phyloP scores from a whole-genome alignment of 2,888 invertebrate species.

The Pterostichus niger region DNA sequence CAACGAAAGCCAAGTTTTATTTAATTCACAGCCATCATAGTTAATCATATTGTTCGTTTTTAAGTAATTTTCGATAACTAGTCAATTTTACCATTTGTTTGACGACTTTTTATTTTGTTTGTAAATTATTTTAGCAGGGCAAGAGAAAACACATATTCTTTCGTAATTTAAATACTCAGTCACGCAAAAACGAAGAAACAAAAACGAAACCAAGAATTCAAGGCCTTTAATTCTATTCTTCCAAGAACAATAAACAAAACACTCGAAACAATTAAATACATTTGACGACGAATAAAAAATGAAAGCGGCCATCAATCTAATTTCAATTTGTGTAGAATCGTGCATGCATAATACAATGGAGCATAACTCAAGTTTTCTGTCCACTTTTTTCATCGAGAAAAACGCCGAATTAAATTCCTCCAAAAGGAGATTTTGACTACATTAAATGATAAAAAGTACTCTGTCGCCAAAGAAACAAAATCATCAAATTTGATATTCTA shows the following conservation, averaged over 20 bases:
- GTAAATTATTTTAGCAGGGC: not conserved
- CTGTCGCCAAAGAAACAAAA: not conserved
- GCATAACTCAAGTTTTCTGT: slow-evolving; percentile 56
- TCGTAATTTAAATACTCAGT: slow-evolving; percentile 27
- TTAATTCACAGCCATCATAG: too few species aligned
- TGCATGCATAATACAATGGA: slow-evolving; percentile 71
- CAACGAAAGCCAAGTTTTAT: too few species aligned
- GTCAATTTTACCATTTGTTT: too few species aligned
- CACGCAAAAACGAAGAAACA: slow-evolving; percentile 29
- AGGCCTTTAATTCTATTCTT: slow-evolving; percentile 59
- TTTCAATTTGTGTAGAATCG: slow-evolving; percentile 70
- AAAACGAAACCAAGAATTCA: slow-evolving; percentile 47
- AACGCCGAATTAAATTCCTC: slow-evolving; percentile 49
- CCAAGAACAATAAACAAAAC: slow-evolving; percentile 66
- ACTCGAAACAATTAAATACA: slow-evolving; percentile 66
- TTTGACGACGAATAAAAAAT: slow-evolving; percentile 60
- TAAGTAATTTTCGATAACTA: too few species aligned
- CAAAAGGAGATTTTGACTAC: slow-evolving; percentile 34
- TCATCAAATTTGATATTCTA: slow-evolving; percentile 24
- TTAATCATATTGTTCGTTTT: too few species aligned
- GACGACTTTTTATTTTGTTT: too few species aligned
- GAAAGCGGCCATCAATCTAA: slow-evolving; percentile 67
- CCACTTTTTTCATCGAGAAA: slow-evolving; percentile 50
- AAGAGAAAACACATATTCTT: not conserved
- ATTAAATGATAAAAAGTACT: slow-evolving; percentile 21